These are phyloP conservation scores for Pheosia gnoma DNA, from an alignment of 2,888 invertebrate genomes.

Conservation along the genomic window DNA sequence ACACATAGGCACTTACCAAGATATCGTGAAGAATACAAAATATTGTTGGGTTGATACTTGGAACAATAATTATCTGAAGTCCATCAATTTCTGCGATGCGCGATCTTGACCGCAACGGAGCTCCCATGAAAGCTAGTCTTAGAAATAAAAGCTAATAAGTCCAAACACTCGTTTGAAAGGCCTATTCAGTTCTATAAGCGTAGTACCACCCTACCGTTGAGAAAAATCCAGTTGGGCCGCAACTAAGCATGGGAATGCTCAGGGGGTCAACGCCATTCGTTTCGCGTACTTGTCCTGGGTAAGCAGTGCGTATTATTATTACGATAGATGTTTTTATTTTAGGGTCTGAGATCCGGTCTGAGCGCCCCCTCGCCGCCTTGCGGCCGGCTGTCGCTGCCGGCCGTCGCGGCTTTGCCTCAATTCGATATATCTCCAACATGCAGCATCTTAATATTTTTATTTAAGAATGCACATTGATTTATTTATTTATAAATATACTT, in stretches of 20 bases:
- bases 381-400: conserved; percentile 58
- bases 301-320: conserved; percentile 82
- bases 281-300: conserved; percentile 80
- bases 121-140: conserved; percentile 72
- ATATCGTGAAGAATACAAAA: too few relatives aligned
- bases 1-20: too few relatives aligned
- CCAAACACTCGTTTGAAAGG: conserved; percentile 73
- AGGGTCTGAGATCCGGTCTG: conserved; percentile 82
- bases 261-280: conserved; percentile 82
- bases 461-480: too few relatives aligned
- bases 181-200: conserved; percentile 69
- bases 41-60: neutral
- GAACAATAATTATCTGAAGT: conserved; percentile 19
- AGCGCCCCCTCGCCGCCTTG: conserved; percentile 73
- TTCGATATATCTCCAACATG: conserved; percentile 31
- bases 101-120: conserved; percentile 38
- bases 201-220: conserved; percentile 74
- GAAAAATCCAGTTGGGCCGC: conserved; percentile 76
- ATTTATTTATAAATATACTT: too few relatives aligned
- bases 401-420: conserved; percentile 39
- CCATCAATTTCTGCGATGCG: conserved; percentile 41
- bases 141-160: conserved; percentile 80
- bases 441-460: neutral
- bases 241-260: conserved; percentile 78
- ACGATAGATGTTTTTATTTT: conserved; percentile 83